Base-by-base conservation (phyloP, 1,140 invertebrate species). In the Heterodera schachtii region DNA sequence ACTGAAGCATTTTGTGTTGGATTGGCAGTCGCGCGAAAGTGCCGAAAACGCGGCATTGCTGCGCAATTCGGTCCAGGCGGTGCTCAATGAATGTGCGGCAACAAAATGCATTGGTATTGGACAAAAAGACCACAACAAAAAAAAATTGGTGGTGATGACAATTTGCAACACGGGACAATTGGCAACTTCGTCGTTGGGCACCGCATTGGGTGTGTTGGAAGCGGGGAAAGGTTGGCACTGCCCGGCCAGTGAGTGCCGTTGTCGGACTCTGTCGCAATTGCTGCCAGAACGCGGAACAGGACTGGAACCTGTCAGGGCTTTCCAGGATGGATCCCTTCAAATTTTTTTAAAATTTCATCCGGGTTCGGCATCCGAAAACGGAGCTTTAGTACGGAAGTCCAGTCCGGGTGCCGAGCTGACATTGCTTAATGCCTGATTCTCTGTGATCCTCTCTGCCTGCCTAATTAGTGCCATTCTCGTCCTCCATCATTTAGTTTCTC, bases 111-210 rank as follows among this genome's bases (percentile, higher is more conserved):
- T n/a, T n/a, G n/a, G n/a, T n/a, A n/a, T 80, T 73, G 77, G 47
- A 73, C 82, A 6, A 82, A 85, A 43, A 79, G 87, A 76, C 11
- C 73, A 69, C 1, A 46, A 83, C 84, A 9, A 93, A 93, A 85
- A 91, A 91, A 75, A 86, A 44, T 92, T 95, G 0, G 92, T 92
- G 75, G 91, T 99, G 16, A 90, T 99, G 2, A 99, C 97, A 3
- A 96, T 98, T 90, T 99, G 97, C 90, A 99, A 99, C 90, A 99
- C 97, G 13, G 97, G 97, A 0, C 96, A 95, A 8, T 91, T 99
- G 83, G 97, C 97, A 3, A 99, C 97, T 46, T 95, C 95, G 81
- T 96, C 95, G 9, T 98, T 97, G 91, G 97, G 97, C 4, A 99
- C 97, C 47, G 97, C 97, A 46, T 91, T 99, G 74, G 97, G 92